phyloP scores from a whole-genome alignment of 2,113 vertebrate genomes.

The Mesitornis unicolor region DNA sequence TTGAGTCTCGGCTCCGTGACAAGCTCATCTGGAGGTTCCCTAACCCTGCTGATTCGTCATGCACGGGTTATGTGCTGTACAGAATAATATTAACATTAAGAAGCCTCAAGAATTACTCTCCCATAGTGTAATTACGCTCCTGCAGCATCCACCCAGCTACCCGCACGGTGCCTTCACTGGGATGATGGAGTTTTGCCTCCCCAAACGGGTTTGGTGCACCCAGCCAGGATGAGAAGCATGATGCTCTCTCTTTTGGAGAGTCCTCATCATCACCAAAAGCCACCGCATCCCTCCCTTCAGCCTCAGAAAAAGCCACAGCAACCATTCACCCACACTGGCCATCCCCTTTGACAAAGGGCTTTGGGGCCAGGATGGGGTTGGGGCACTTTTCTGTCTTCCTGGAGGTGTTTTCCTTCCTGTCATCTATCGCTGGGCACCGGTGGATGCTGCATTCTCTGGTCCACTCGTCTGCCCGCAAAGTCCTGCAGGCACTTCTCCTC shows the following conservation, averaged over 20 bases:
- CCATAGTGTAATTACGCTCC: too few species aligned
- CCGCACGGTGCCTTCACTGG: fast-evolving
- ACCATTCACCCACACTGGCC: fast-evolving
- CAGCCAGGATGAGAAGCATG: fast-evolving
- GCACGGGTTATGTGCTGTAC: fast-evolving
- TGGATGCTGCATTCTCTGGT: fast-evolving
- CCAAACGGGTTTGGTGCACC: fast-evolving
- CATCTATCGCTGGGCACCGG: fast-evolving
- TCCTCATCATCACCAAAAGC: background rate
- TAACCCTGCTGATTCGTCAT: background rate
- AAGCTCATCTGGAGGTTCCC: background rate
- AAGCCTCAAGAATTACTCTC: background rate
- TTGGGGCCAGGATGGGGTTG: fast-evolving
- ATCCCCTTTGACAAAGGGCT: background rate
- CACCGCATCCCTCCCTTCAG: fast-evolving
- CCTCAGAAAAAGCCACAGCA: background rate
- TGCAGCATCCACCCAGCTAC: too few species aligned
- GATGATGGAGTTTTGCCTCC: background rate
- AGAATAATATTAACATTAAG: too few species aligned
- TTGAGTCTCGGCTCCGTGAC: background rate
- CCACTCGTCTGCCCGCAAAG: fast-evolving
- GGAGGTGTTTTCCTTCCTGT: fast-evolving
- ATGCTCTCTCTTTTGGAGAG: too few species aligned
- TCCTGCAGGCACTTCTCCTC: background rate
- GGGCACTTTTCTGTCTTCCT: background rate